These are phyloP conservation scores for Aphelinus certus DNA, from an alignment of 1,140 invertebrate genomes.

Conservation along the genomic window DNA sequence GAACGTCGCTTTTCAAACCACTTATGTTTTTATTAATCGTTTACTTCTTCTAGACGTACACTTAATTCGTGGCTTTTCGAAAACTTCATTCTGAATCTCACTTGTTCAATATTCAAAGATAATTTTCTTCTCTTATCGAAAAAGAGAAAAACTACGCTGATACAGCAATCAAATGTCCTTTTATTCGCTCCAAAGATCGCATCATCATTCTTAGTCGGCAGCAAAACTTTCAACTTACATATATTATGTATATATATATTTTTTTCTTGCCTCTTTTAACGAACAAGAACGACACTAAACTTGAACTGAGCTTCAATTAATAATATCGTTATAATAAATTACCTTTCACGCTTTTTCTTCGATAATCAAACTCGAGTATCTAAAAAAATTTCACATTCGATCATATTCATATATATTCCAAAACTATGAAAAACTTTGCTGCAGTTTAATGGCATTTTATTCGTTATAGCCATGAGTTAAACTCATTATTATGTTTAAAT, in stretches of 20 bases:
- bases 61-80: neutral
- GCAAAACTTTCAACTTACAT: constrained; percentile 1
- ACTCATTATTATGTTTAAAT: too few species aligned
- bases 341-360: constrained; percentile 4
- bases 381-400: neutral
- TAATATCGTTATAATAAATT: constrained; percentile 40
- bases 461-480: too few species aligned
- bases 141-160: neutral
- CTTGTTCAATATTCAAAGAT: too few species aligned
- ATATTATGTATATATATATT: neutral
- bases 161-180: neutral
- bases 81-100: neutral
- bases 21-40: constrained; percentile 4
- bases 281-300: constrained; percentile 36
- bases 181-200: constrained; percentile 1
- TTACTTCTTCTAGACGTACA: neutral
- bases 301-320: constrained; percentile 47
- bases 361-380: constrained; percentile 1
- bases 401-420: neutral
- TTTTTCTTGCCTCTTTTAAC: neutral
- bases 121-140: neutral
- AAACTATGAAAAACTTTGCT: neutral
- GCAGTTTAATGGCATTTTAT: neutral
- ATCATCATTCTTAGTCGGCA: neutral
- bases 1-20: neutral